Evolutionary conservation across 1,140 invertebrate species (phyloP).

Genomic region (Aporrectodea caliginosa): DNA sequence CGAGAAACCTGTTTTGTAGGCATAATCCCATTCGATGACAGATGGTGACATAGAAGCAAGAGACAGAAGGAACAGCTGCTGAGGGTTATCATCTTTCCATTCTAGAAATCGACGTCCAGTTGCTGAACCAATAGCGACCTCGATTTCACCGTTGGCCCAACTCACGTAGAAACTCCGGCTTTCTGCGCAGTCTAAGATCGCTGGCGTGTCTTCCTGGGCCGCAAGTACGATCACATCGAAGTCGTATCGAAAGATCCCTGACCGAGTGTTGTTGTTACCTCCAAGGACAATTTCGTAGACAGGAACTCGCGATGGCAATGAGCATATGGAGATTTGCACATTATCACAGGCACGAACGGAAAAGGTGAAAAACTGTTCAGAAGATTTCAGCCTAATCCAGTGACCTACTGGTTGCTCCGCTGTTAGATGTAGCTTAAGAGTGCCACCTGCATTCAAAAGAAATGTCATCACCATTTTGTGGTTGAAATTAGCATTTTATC

Average conservation of each 20-base stretch:
- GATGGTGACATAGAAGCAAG: not conserved
- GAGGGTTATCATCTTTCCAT: not conserved
- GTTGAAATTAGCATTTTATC: too few relatives aligned
- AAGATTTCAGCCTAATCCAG: not conserved
- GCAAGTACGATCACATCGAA: not conserved
- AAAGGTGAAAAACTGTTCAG: not conserved
- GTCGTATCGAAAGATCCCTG: not conserved
- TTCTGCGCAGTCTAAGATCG: constrained; percentile 12
- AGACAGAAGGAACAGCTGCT: not conserved
- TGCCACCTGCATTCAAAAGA: too few relatives aligned
- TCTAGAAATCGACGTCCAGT: not conserved
- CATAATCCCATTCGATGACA: not conserved
- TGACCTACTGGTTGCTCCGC: not conserved
- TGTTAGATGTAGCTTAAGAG: not conserved
- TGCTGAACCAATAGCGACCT: not conserved
- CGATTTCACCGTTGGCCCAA: constrained; percentile 5
- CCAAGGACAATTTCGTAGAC: constrained; percentile 1
- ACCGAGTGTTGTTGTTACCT: not conserved
- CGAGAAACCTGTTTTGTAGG: not conserved
- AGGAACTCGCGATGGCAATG: not conserved
- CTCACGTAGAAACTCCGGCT: constrained; percentile 17
- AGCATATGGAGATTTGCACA: not conserved
- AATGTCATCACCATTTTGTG: too few relatives aligned
- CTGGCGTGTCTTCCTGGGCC: constrained; percentile 6
- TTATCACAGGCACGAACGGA: not conserved